phyloP scores from a whole-genome alignment of 2,113 vertebrate species.

The Burhinus oedicnemus region DNA sequence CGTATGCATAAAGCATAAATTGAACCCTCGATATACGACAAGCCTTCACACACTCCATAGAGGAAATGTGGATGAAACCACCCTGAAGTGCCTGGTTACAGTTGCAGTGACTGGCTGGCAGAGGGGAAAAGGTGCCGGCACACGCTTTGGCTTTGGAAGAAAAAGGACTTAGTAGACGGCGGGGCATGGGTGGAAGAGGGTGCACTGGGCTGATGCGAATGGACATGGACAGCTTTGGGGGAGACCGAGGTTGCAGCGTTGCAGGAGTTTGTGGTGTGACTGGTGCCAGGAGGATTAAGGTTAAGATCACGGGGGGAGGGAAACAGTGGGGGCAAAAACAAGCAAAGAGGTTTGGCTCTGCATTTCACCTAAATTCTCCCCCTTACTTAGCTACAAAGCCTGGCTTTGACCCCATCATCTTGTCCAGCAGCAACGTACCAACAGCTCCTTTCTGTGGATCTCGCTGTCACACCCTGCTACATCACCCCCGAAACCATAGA shows the following conservation, averaged over 20 bases:
- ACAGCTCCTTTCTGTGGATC: not conserved
- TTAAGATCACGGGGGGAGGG: not conserved
- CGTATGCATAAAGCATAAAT: not conserved
- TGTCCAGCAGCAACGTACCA: not conserved
- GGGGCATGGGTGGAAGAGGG: not conserved
- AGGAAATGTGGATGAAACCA: not conserved
- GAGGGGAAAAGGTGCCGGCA: not conserved
- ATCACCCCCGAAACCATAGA: not conserved
- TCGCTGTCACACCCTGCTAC: not conserved
- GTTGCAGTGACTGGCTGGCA: not conserved
- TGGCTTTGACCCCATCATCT: not conserved
- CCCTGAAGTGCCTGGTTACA: not conserved
- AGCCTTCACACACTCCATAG: accelerated
- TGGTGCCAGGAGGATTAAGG: not conserved
- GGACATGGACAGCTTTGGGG: not conserved
- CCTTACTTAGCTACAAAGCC: not conserved
- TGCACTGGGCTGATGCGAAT: not conserved
- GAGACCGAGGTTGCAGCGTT: not conserved
- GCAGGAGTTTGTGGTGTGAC: not conserved
- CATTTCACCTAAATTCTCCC: not conserved
- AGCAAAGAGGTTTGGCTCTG: not conserved
- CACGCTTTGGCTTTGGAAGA: not conserved
- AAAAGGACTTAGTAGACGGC: not conserved
- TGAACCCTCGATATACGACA: not conserved
- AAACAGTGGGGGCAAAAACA: not conserved